Evolutionary conservation across 2,113 vertebrate species (phyloP).

Genomic region (Hipposideros armiger): DNA sequence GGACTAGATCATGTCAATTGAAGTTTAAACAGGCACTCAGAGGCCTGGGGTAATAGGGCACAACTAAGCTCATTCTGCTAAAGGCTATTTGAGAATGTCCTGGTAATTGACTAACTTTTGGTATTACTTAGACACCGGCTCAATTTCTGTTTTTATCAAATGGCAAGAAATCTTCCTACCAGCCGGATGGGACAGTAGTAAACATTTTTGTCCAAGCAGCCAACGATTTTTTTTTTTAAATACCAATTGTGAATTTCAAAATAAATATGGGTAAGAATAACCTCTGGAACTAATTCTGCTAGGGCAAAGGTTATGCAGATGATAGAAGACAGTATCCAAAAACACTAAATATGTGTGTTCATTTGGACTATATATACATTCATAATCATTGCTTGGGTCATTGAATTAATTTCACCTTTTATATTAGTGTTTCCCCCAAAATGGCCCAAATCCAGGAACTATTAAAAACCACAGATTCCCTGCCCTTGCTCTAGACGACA

Average conservation of each 20-base stretch:
- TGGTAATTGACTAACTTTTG: neutral
- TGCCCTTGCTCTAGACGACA: neutral
- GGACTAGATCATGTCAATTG: neutral
- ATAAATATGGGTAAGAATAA: neutral
- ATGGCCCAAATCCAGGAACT: slow-evolving; percentile 1
- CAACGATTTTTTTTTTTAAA: slow-evolving; percentile 34
- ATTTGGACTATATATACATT: neutral
- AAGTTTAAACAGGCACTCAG: neutral
- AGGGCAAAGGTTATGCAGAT: neutral
- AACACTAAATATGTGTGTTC: neutral
- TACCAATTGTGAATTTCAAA: slow-evolving; percentile 31
- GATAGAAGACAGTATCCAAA: neutral
- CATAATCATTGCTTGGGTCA: slow-evolving; percentile 15
- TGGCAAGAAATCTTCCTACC: slow-evolving; percentile 20
- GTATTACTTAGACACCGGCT: neutral
- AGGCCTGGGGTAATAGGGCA: neutral
- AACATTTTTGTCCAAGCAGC: neutral
- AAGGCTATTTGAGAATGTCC: neutral
- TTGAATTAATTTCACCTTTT: slow-evolving; percentile 56
- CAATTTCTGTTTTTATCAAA: slow-evolving; percentile 59
- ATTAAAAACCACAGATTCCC: neutral
- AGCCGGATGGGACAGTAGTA: neutral
- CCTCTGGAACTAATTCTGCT: slow-evolving; percentile 2
- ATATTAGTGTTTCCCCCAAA: neutral
- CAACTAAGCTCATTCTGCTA: slow-evolving; percentile 1